Percentiles rank a stretch among this genome's conserved stretches.
Evolutionary conservation across 2,888 invertebrate species (phyloP).

Genomic region (Chirona hameri): DNA sequence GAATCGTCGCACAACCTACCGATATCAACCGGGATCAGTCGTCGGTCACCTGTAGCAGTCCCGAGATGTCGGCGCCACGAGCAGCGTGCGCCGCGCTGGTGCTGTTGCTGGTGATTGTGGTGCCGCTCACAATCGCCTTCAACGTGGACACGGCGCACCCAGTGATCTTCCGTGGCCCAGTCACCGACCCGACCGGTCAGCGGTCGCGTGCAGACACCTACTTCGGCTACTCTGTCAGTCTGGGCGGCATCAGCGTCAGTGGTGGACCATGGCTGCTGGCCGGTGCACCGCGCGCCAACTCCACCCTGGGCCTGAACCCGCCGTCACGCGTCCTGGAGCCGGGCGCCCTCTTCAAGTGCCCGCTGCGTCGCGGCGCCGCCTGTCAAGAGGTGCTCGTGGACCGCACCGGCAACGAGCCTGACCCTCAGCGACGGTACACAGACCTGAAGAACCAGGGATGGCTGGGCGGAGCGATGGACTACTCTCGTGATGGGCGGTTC

Average conservation of each 20-base stretch:
- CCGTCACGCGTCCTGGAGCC: constrained; percentile 46
- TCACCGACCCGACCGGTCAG: constrained; percentile 34
- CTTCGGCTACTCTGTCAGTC: constrained; percentile 40
- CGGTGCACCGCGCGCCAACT: constrained; percentile 56
- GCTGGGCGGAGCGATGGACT: constrained; percentile 48
- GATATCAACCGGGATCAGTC: no score
- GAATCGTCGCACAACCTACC: no score
- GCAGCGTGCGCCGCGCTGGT: neutral
- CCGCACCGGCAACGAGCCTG: constrained; percentile 43
- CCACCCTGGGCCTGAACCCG: constrained; percentile 46
- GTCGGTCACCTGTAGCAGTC: no score
- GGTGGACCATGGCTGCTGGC: constrained; percentile 40
- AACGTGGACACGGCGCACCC: constrained; percentile 38
- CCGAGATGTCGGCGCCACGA: neutral
- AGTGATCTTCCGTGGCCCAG: constrained; percentile 32
- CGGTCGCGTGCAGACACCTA: neutral
- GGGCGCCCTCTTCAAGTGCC: constrained; percentile 54
- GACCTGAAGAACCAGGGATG: constrained; percentile 51
- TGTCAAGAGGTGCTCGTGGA: constrained; percentile 50
- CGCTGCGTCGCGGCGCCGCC: constrained; percentile 36
- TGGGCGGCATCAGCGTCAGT: neutral
- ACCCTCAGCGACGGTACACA: neutral
- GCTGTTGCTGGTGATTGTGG: neutral
- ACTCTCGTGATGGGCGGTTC: neutral
- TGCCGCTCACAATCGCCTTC: constrained; percentile 43